phyloP scores from a whole-genome alignment of 2,797 vertebrate genomes.

The Decapterus maruadsi region DNA sequence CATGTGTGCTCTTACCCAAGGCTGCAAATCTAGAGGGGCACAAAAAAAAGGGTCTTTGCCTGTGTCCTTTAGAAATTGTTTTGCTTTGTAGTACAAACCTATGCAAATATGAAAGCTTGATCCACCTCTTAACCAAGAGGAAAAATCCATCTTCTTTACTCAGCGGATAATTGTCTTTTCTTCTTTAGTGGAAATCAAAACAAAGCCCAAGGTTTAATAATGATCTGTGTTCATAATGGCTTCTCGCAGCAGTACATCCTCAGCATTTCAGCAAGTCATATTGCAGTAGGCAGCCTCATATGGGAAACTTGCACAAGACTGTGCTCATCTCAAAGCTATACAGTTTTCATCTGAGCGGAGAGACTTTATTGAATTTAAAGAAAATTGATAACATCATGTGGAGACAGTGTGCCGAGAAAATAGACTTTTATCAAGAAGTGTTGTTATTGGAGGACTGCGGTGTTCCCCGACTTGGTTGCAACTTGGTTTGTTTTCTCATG shows the following conservation, averaged over 20 bases:
- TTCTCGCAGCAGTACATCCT: conserved; percentile 45
- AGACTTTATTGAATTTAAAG: conserved; percentile 80
- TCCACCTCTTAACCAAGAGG: conserved; percentile 16
- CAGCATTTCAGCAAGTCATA: conserved; percentile 58
- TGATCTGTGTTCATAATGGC: conserved; percentile 42
- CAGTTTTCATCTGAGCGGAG: conserved; percentile 63
- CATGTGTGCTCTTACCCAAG: conserved; percentile 13
- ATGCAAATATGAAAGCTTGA: conserved; percentile 29
- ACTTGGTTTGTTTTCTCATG: conserved; percentile 70
- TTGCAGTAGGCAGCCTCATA: conserved; percentile 51
- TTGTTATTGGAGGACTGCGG: conserved; percentile 78
- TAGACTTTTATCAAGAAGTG: conserved; percentile 82
- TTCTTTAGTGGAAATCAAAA: conserved; percentile 60
- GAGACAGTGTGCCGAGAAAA: conserved; percentile 78
- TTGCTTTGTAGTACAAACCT: conserved; percentile 33
- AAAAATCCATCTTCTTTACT: conserved; percentile 29
- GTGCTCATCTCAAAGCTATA: conserved; percentile 67
- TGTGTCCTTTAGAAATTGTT: conserved; percentile 30
- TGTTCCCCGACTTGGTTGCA: conserved; percentile 66
- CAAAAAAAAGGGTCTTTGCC: neutral
- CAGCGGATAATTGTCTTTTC: conserved; percentile 37
- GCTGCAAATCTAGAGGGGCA: conserved; percentile 17
- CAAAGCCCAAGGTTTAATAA: conserved; percentile 61
- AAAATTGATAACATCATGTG: conserved; percentile 80
- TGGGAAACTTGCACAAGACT: conserved; percentile 56